These are phyloP conservation scores for Epinephelus cyanopodus DNA, from an alignment of 2,113 vertebrate genomes.

Conservation along the genomic window DNA sequence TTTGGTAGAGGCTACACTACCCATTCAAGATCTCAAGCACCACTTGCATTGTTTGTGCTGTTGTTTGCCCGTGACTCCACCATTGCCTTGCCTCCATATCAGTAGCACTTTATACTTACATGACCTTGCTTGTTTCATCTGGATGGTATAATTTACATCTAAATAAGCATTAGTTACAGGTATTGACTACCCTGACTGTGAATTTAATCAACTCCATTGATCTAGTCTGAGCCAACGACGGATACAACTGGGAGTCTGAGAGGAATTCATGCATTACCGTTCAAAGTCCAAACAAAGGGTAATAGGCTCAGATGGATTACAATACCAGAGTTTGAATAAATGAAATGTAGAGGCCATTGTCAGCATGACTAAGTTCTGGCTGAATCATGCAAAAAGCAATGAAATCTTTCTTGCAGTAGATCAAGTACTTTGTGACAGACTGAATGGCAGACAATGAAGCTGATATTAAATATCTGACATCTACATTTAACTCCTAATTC, in stretches of 20 bases:
- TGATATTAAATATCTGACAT: neutral
- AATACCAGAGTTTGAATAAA: neutral
- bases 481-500: neutral
- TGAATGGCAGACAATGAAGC: neutral
- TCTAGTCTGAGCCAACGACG: slow-evolving; percentile 33
- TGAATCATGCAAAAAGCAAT: slow-evolving; percentile 6
- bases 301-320: slow-evolving; percentile 33
- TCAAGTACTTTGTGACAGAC: neutral
- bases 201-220: slow-evolving; percentile 59
- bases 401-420: neutral
- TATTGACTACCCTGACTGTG: slow-evolving; percentile 26
- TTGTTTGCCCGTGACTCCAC: neutral
- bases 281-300: slow-evolving; percentile 28
- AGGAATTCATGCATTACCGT: slow-evolving; percentile 17
- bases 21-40: neutral
- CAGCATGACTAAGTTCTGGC: neutral
- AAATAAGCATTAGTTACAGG: slow-evolving; percentile 55
- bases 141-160: slow-evolving; percentile 56
- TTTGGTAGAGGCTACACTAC: neutral
- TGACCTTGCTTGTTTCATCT: slow-evolving; percentile 46
- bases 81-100: neutral
- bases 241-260: slow-evolving; percentile 11
- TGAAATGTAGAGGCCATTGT: slow-evolving; percentile 4
- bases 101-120: slow-evolving; percentile 1
- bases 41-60: neutral